Evolutionary conservation across 1,140 invertebrate species (phyloP), one percentile per base, ranked within the genome.

Genomic region (Lepidotrigona ventralis): DNA sequence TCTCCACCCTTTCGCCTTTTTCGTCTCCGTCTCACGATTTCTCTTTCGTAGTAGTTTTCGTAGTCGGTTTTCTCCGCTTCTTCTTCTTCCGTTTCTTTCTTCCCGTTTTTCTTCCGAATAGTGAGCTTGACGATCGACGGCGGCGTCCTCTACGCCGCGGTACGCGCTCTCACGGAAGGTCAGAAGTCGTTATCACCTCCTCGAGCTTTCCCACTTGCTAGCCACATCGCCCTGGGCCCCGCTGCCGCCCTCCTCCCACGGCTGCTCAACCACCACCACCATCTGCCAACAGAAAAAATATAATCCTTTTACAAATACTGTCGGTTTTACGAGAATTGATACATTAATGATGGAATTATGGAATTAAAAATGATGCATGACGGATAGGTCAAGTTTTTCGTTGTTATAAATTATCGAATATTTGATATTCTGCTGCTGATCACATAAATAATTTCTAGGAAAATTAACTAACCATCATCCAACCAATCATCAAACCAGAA

Each of bases 101-200:
- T 81, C 80, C 81, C 84, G 78, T 82, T 81, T 46, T 82, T 84
- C 72, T 84, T 81, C 79, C 51, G 82, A 83, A 79, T 83, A 68
- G 82, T 68, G 82, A 83, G 85, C 66, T 87, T 83, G 84, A 80
- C 80, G 84, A 85, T 84, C 73, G 80, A 85, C 79, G 83, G 84
- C 83, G 79, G 87, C 90, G 86, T 88, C 87, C 88, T 86, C 83
- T 86, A 71, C 73, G 78, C 53, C 84, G 69, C 83, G 86, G 80
- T 84, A 74, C 84, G 83, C 90, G 85, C 85, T 90, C 85, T 90
- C 84, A 92, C 88, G 85, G 87, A 91, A 93, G 92, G 92, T 94
- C 93, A 94, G 89, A 93, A 93, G 90, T 92, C 85, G 88, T 93
- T 93, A 93, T 94, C 93, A 93, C 92, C 93, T 93, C 91, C 91